Conservation (phyloP, 2,888 invertebrate genomes). For the Darwinula stevensoni region DNA sequence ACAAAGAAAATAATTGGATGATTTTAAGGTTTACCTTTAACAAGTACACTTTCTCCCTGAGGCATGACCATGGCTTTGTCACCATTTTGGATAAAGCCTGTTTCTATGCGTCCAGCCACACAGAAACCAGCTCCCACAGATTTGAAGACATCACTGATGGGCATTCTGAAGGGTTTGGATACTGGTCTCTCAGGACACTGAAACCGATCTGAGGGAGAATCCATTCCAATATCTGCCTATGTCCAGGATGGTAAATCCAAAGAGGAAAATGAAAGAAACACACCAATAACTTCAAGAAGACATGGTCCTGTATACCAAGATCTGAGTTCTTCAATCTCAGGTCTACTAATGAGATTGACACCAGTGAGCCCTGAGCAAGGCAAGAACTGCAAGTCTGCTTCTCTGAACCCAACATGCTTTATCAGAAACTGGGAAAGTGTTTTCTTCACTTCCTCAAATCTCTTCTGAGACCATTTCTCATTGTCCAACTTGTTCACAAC, state of each 20-base stretch:
- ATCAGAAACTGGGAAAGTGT: conserved; percentile 44
- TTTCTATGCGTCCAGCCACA: conserved; percentile 67
- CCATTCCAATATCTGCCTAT: too few species aligned
- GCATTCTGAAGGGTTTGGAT: conserved; percentile 59
- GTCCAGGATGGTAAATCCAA: conserved; percentile 32
- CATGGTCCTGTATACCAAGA: conserved; percentile 53
- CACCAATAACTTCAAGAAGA: conserved; percentile 52
- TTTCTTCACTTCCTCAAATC: conserved; percentile 61
- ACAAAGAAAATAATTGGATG: conserved; percentile 3
- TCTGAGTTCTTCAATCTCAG: conserved; percentile 27
- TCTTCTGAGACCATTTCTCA: conserved; percentile 60
- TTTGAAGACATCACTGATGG: conserved; percentile 85
- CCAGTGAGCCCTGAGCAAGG: conserved; percentile 92
- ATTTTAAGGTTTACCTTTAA: conserved; percentile 27
- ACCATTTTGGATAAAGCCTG: conserved; percentile 53
- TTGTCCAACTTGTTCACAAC: conserved; percentile 95
- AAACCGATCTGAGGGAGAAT: too few species aligned
- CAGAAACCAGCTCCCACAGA: conserved; percentile 56
- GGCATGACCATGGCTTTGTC: conserved; percentile 69
- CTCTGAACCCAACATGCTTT: conserved; percentile 71
- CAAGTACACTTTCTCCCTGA: conserved; percentile 43
- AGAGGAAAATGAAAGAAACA: conserved; percentile 3
- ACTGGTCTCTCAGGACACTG: conserved; percentile 59
- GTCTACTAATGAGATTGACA: conserved; percentile 48
- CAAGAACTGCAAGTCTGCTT: conserved; percentile 53